A percentile compares a stretch with the other conserved stretches of the same genome.
These are phyloP conservation scores for Tragelaphus strepsiceros DNA, from an alignment of 2,113 vertebrate genomes.

Conservation along the genomic window DNA sequence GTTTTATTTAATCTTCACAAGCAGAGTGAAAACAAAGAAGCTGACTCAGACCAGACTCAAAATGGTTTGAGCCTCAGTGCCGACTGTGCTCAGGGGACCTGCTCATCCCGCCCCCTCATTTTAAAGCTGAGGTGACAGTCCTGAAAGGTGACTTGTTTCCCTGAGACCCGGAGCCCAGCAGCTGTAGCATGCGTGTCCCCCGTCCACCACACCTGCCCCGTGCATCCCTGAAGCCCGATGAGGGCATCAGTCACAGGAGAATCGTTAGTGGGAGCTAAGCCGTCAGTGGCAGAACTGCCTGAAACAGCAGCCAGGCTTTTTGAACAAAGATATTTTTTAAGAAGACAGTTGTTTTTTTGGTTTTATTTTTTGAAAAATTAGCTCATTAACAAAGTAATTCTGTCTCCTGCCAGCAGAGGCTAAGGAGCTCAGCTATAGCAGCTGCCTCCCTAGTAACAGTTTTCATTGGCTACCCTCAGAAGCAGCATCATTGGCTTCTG, in stretches of 20 bases:
- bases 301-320: conserved; percentile 29
- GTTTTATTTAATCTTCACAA: background rate
- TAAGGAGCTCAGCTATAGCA: conserved; percentile 17
- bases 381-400: conserved; percentile 47
- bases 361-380: conserved; percentile 1
- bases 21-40: background rate
- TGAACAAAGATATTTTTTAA: conserved; percentile 52
- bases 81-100: background rate
- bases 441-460: background rate
- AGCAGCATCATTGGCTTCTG: background rate
- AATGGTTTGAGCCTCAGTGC: background rate
- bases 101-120: background rate
- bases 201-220: background rate
- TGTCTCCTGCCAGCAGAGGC: conserved; percentile 52
- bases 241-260: background rate
- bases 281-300: background rate
- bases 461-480: conserved; percentile 48
- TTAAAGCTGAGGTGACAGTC: background rate
- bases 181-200: too few species aligned
- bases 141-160: background rate
- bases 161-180: background rate
- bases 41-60: background rate
- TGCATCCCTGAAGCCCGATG: accelerated
- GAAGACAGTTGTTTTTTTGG: conserved; percentile 7
- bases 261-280: background rate